Base-by-base conservation (phyloP, 30 jellyfish, hydroid and myxozoan genomes). In the Chrysaora quinquecirrha region DNA sequence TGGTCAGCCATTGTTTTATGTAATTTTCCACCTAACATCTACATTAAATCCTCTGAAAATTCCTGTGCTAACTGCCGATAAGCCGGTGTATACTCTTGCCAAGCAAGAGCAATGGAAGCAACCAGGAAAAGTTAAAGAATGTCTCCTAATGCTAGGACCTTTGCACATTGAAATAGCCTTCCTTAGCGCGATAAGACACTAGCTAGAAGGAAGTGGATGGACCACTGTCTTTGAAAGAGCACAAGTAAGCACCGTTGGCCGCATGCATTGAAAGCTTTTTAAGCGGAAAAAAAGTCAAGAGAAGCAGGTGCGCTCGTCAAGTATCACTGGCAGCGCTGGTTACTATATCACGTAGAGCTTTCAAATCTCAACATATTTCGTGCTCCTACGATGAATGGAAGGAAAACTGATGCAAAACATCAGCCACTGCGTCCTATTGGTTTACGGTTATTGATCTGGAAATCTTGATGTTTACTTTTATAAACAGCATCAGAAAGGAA, bases 161-260 rank as follows among this genome's bases (percentile, higher is more conserved):
- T n/a, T 77, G 23, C 89, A 77, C 29, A 77, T 77, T 34, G 73
- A 77, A 62, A 28, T 27, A 30, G 87, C 87, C 70, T 77, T 75
- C 32, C 49, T 77, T 14, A 21, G 28, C 43, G 70, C 32, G 73
- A 62, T 77, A 23, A 88, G 88, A 2, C 88, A 77, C 46, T 77
- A 76, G 87, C 38, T 77, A 11, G 87, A 77, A 58, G 87, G 87
- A 12, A 33, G 71, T 62, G 89, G 87, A 18, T 77, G 89, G 89
- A 63, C 64, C 3, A 30, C 30, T 11, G 48, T 48, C 22, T 43
- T 77, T 23, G 88, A 10, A 34, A 61, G 64, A 63, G 87, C 87
- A 63, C 27, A 77, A 10, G 43, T 77, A 14, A 61, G 46, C 48
- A 60, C 89, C 16, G 4, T 67, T 61, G 89, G 87, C 18, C 30